phyloP scores from a whole-genome alignment of 2,797 vertebrate species.

The Crenichthys baileyi region DNA sequence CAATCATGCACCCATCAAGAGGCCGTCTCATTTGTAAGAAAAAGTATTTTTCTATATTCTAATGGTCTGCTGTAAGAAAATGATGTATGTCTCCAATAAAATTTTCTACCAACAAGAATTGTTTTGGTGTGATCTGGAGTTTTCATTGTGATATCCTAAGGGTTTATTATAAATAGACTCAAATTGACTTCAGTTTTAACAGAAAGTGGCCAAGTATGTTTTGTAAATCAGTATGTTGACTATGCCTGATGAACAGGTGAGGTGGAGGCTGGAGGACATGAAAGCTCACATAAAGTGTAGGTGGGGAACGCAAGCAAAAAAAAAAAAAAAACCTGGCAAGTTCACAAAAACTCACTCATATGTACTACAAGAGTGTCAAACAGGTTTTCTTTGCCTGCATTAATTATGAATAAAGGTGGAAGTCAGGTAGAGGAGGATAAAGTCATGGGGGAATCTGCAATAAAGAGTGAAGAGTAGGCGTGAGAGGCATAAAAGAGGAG shows the following conservation, averaged over 20 bases:
- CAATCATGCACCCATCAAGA: too few relatives aligned
- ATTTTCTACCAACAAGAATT: too few relatives aligned
- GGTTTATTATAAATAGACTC: background rate
- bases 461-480: slow-evolving; percentile 46
- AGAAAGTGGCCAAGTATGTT: background rate
- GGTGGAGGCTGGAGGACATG: slow-evolving; percentile 11
- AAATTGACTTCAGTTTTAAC: background rate
- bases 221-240: background rate
- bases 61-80: too few relatives aligned
- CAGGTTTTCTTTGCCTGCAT: slow-evolving; percentile 55
- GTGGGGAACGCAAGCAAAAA: slow-evolving; percentile 17
- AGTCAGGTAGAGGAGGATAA: slow-evolving; percentile 52
- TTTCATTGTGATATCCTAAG: too few relatives aligned
- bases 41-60: too few relatives aligned
- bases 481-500: slow-evolving; percentile 60
- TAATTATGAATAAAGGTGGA: slow-evolving; percentile 83
- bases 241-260: slow-evolving; percentile 15
- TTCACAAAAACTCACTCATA: slow-evolving; percentile 49
- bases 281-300: slow-evolving; percentile 35
- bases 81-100: too few relatives aligned
- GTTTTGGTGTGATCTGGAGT: too few relatives aligned
- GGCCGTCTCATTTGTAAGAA: too few relatives aligned
- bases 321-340: slow-evolving; percentile 30
- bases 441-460: slow-evolving; percentile 13
- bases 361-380: slow-evolving; percentile 55